Percentiles rank a stretch among this genome's conserved stretches.
Evolutionary conservation across 2,113 vertebrate species (phyloP).

Genomic region (Labeo catla): DNA sequence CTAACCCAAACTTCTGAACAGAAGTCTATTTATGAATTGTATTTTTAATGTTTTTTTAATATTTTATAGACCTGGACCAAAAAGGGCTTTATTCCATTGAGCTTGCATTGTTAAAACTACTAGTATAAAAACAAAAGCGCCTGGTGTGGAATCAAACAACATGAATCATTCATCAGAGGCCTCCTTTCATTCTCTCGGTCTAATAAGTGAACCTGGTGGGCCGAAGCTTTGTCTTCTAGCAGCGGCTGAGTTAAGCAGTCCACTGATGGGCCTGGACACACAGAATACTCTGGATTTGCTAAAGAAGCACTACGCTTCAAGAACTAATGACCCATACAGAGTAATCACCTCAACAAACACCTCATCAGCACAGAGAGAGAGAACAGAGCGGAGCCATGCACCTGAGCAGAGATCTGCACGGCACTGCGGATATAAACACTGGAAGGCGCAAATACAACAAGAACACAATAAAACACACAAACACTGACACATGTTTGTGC

Average conservation of each 20-base stretch:
- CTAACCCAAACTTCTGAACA: background rate
- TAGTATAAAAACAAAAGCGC: background rate
- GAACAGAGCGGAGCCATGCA: conserved; percentile 22
- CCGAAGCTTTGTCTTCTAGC: background rate
- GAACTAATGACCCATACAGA: conserved; percentile 50
- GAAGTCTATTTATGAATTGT: background rate
- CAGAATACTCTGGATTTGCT: conserved; percentile 42
- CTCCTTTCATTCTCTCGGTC: background rate
- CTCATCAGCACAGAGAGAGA: conserved; percentile 46
- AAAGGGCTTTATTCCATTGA: background rate
- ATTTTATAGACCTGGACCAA: background rate
- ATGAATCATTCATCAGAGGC: background rate
- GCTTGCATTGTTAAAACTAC: background rate
- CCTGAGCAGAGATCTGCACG: conserved; percentile 21
- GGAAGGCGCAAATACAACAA: background rate
- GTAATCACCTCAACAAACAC: conserved; percentile 58
- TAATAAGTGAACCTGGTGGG: conserved; percentile 31
- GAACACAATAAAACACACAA: conserved; percentile 29
- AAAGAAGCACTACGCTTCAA: conserved; percentile 25
- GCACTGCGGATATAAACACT: conserved; percentile 10
- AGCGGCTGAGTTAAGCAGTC: background rate
- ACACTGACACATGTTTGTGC: background rate
- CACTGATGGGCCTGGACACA: background rate
- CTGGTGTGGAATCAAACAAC: background rate
- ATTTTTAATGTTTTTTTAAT: background rate